A percentile compares a stretch with the other conserved stretches of the same genome.
phyloP scores from a whole-genome alignment of 2,113 vertebrate genomes.

The Cololabis saira region DNA sequence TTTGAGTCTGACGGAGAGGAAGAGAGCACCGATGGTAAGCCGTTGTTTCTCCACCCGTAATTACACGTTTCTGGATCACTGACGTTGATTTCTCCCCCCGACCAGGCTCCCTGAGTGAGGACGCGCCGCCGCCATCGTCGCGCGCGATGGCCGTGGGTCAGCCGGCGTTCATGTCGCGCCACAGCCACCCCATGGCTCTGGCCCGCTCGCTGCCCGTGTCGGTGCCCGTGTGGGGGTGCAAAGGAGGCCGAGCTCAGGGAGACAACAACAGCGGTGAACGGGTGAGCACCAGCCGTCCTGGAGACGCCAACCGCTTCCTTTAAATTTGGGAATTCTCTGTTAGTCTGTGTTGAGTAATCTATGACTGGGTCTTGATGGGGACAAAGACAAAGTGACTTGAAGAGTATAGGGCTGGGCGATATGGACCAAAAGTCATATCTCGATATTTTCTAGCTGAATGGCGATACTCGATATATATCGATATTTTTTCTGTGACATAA shows the following conservation, averaged over 20 bases:
- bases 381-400: too few relatives aligned
- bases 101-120: slow-evolving; percentile 87
- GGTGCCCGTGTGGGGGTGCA: slow-evolving; percentile 91
- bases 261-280: slow-evolving; percentile 85
- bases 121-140: slow-evolving; percentile 81
- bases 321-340: too few relatives aligned
- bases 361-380: too few relatives aligned
- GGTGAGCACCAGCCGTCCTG: slow-evolving; percentile 21
- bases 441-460: too few relatives aligned
- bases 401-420: too few relatives aligned
- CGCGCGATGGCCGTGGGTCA: slow-evolving; percentile 76
- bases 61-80: accelerated
- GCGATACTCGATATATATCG: too few relatives aligned
- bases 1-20: slow-evolving; percentile 87
- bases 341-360: too few relatives aligned
- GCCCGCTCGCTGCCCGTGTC: slow-evolving; percentile 91
- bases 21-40: slow-evolving; percentile 87
- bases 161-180: slow-evolving; percentile 55
- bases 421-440: too few relatives aligned
- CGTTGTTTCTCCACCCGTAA: background rate
- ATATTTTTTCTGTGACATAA: too few relatives aligned
- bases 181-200: slow-evolving; percentile 76
- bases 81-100: background rate
- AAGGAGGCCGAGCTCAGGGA: slow-evolving; percentile 80
- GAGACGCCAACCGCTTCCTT: too few relatives aligned